Evolutionary conservation across 2,888 invertebrate genomes (phyloP), one percentile per base, ranked within the genome.

Genomic region (Acronicta aceris): DNA sequence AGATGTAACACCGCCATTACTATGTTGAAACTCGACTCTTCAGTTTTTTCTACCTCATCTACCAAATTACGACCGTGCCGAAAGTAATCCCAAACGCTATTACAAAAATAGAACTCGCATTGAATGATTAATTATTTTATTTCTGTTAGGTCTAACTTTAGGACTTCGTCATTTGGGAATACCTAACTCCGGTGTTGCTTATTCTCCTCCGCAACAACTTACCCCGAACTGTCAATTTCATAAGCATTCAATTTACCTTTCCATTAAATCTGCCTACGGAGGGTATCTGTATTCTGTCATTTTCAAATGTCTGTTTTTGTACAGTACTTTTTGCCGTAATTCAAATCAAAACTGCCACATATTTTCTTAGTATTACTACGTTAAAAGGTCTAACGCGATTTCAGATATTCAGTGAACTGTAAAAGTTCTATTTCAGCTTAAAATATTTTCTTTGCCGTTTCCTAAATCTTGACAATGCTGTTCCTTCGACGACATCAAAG

Each of bases 91-190:
- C 71, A 59, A 64, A 65, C 51, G 69, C 61, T 65, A 66, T 78
- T 65, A 70, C 58, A 59, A 74, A 79, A 74, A 73, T 74, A 73
- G 66, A 69, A 70, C 53, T 52, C 36, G 59, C 69, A 76, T 77
- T 75, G 74, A 78, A 75, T 76, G 74, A 74, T 79, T 75, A 65
- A 70, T 66, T 46, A 65, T 51, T 54, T 55, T 67, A n/a, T 64
- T 61, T 64, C 42, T 47, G 38, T 66, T 52, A 38, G 36, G 30
- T 53, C 47, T n/a, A 54, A 48, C 49, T 50, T 54, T 59, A 48
- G 17, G 25, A 57, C 63, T 42, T 56, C n/a, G 38, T 59, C 54
- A 56, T 67, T 57, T 62, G 74, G 67, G 74, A 75, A 76, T 76
- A n/a, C n/a, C n/a, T n/a, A 63, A 21, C 57, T 61, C 17, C 50